phyloP scores from a whole-genome alignment of 2,113 vertebrate species.

The Neopipo cinnamomea region DNA sequence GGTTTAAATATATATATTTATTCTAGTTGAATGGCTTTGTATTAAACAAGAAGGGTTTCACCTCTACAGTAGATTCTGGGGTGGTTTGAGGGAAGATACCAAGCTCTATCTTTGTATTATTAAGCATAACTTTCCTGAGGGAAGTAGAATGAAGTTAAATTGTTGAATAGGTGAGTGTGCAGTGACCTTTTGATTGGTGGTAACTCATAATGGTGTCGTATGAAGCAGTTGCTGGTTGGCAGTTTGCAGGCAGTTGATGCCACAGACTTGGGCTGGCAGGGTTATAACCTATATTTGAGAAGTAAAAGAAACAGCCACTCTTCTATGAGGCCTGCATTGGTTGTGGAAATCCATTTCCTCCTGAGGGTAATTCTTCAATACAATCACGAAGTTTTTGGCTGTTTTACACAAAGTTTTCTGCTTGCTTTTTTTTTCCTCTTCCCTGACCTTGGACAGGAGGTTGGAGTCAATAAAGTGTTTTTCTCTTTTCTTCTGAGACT shows the following conservation, averaged over 20 bases:
- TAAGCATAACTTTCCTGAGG: not conserved
- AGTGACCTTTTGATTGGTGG: not conserved
- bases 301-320: not conserved
- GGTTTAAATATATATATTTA: not conserved
- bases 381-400: not conserved
- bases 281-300: not conserved
- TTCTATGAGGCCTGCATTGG: not conserved
- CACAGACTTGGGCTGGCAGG: not conserved
- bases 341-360: not conserved
- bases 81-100: not conserved
- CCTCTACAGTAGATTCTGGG: not conserved
- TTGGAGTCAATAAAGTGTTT: conserved; percentile 39
- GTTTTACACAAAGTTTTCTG: not conserved
- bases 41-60: not conserved
- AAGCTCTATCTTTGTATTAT: not conserved
- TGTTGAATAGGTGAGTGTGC: not conserved
- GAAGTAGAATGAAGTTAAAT: not conserved
- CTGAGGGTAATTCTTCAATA: not conserved
- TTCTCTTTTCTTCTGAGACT: conserved; percentile 9
- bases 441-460: not conserved
- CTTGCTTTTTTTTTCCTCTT: not conserved
- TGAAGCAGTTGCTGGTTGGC: not conserved
- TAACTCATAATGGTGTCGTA: not conserved
- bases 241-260: not conserved
- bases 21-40: not conserved